Evolutionary conservation across 1,140 invertebrate species (phyloP).

Genomic region (Phymorhynchus buccinoides): DNA sequence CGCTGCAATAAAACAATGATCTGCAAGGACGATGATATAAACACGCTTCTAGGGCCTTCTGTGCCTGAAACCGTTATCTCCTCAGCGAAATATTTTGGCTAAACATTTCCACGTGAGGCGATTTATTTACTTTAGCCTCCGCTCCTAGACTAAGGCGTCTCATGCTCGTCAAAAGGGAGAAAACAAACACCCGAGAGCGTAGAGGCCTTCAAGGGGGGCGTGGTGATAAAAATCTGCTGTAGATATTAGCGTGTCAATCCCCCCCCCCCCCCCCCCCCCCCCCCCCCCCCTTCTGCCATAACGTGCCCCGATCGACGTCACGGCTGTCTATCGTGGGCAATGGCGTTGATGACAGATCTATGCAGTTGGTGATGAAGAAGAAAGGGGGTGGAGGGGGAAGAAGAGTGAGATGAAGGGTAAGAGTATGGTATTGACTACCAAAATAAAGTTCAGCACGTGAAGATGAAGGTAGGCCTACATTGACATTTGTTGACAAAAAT

Average conservation of each 20-base stretch:
- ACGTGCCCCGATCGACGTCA: neutral
- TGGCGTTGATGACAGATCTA: slow-evolving; percentile 2
- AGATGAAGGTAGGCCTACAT: no score
- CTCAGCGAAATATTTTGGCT: slow-evolving; percentile 31
- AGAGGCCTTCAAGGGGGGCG: neutral
- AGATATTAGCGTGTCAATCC: neutral
- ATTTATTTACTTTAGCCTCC: slow-evolving; percentile 28
- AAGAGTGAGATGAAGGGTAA: no score
- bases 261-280: no score
- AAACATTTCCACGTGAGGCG: slow-evolving; percentile 6
- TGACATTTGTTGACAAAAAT: no score
- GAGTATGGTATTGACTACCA: no score
- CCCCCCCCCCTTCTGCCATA: no score
- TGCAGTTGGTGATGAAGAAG: neutral
- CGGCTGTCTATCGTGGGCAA: neutral
- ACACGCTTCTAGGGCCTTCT: neutral
- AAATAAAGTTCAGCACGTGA: no score
- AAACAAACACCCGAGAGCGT: neutral
- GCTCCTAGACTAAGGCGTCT: neutral
- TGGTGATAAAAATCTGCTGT: neutral
- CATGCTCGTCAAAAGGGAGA: neutral
- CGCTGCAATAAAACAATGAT: slow-evolving; percentile 27
- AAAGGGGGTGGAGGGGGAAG: no score
- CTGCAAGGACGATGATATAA: neutral
- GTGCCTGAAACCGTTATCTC: neutral